Conservation (phyloP, 2,797 vertebrate species). For the Acanthis flammea region DNA sequence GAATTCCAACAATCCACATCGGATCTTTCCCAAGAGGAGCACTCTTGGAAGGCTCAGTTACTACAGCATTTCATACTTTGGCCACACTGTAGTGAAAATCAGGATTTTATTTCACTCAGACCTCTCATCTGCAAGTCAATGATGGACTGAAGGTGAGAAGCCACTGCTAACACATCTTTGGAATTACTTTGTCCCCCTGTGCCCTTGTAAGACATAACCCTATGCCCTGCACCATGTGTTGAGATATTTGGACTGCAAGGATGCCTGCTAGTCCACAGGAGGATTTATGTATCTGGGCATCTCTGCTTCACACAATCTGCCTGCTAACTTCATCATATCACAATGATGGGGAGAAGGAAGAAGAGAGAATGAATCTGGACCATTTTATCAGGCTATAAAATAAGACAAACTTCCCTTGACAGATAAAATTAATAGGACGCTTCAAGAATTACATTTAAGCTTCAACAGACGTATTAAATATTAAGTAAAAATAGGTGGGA, state of each 20-base stretch:
- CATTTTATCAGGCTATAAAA: conserved; percentile 18
- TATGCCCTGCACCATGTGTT: neutral
- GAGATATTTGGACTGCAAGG: neutral
- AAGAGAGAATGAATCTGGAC: neutral
- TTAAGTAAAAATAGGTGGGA: conserved; percentile 49
- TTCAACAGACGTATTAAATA: conserved; percentile 53
- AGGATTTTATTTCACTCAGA: neutral
- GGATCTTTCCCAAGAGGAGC: neutral
- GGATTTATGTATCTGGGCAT: neutral
- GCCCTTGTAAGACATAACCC: neutral
- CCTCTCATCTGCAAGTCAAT: neutral
- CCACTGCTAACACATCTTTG: neutral
- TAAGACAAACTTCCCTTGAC: conserved; percentile 32
- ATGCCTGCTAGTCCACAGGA: neutral
- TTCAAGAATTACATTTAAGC: conserved; percentile 46
- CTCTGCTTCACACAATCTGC: neutral
- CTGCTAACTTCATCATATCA: neutral
- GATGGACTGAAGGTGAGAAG: neutral
- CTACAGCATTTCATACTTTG: neutral
- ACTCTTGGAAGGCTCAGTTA: neutral
- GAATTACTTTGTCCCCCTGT: neutral
- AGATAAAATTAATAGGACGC: conserved; percentile 23
- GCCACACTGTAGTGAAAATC: neutral
- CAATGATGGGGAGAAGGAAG: neutral
- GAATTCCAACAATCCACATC: neutral